These are phyloP conservation scores for Lepidotrigona ventralis DNA, from an alignment of 1,140 invertebrate genomes.

Conservation along the genomic window DNA sequence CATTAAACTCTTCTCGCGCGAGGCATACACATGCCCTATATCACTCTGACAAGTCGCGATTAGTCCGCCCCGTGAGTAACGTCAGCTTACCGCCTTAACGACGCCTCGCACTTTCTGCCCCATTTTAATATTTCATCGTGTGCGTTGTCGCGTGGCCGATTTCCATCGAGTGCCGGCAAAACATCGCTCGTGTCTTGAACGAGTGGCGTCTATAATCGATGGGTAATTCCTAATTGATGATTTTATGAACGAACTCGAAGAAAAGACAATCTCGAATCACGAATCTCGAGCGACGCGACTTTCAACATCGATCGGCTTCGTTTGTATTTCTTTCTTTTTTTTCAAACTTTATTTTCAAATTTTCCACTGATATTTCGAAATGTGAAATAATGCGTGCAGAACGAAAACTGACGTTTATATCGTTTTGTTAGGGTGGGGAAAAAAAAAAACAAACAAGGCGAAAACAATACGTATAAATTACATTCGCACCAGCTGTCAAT, in stretches of 20 bases:
- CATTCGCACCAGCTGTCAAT: conserved; percentile 23
- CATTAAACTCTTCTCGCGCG: conserved; percentile 72
- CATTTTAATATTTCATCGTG: conserved; percentile 37
- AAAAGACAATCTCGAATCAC: not conserved
- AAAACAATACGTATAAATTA: conserved; percentile 21
- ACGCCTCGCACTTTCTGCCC: conserved; percentile 16
- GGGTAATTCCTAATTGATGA: not conserved
- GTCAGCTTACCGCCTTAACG: conserved; percentile 34
- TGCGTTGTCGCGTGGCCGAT: conserved; percentile 22
- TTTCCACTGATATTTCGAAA: not conserved
- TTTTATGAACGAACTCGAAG: not conserved
- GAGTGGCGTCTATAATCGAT: no score
- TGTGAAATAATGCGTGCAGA: not conserved
- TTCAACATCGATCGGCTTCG: not conserved
- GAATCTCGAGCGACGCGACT: not conserved
- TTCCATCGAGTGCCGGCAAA: not conserved
- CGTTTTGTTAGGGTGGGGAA: not conserved
- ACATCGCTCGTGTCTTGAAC: not conserved
- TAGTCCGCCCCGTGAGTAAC: conserved; percentile 26
- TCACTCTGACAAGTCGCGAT: conserved; percentile 57
- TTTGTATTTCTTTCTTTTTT: no score
- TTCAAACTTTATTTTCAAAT: no score
- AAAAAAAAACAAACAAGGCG: not conserved
- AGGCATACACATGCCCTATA: conserved; percentile 46
- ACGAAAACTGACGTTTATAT: conserved; percentile 3